These are phyloP conservation scores for Sitodiplosis mosellana DNA, from an alignment of 1,140 invertebrate species.

Conservation along the genomic window DNA sequence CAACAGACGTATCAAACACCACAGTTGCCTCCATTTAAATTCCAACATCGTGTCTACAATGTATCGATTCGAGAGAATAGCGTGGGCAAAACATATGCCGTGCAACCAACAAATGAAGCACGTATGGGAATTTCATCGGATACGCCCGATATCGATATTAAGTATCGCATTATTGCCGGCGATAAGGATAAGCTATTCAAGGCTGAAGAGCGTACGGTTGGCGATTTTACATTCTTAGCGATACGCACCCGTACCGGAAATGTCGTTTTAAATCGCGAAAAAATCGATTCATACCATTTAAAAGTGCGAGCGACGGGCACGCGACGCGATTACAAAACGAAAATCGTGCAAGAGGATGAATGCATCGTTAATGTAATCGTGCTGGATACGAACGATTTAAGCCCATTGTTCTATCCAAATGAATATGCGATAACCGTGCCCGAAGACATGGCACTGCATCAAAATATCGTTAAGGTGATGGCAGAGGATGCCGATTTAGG, in stretches of 20 bases:
- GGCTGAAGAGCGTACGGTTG: slow-evolving; percentile 67
- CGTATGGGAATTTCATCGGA: slow-evolving; percentile 32
- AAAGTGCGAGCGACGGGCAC: slow-evolving; percentile 33
- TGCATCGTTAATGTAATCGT: slow-evolving; percentile 62
- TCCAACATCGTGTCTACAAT: slow-evolving; percentile 65
- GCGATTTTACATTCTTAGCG: slow-evolving; percentile 83
- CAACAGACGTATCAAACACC: background rate
- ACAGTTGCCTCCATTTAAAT: slow-evolving; percentile 19
- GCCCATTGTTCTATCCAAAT: slow-evolving; percentile 74
- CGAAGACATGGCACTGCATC: slow-evolving; percentile 73
- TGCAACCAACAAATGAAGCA: slow-evolving; percentile 31
- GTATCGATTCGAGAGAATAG: slow-evolving; percentile 83
- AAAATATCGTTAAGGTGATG: slow-evolving; percentile 51
- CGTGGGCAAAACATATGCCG: slow-evolving; percentile 60
- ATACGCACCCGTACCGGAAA: slow-evolving; percentile 73
- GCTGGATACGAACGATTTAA: slow-evolving; percentile 79
- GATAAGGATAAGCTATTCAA: slow-evolving; percentile 85
- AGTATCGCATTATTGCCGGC: slow-evolving; percentile 65
- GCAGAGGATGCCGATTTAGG: slow-evolving; percentile 91
- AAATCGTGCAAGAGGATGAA: slow-evolving; percentile 44
- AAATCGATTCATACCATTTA: slow-evolving; percentile 63
- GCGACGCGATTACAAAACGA: slow-evolving; percentile 30
- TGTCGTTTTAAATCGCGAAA: slow-evolving; percentile 75
- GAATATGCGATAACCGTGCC: slow-evolving; percentile 73
- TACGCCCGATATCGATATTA: slow-evolving; percentile 36